A percentile compares a stretch with the other conserved stretches of the same genome.
These are phyloP conservation scores for Dichetophora obliterata DNA, from an alignment of 2,888 invertebrate genomes.

Conservation along the genomic window DNA sequence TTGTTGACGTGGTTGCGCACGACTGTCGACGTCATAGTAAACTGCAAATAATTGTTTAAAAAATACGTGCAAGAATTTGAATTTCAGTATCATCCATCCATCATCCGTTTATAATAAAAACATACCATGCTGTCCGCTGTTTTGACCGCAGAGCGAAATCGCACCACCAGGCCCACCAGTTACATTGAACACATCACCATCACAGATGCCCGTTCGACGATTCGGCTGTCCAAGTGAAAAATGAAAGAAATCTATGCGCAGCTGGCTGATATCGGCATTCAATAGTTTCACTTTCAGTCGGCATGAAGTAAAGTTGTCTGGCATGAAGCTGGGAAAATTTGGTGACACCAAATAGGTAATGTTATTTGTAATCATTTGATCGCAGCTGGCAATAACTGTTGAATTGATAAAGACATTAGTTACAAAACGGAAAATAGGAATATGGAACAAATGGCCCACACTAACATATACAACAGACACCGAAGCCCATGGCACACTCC, in stretches of 20 bases:
- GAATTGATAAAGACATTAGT: not conserved
- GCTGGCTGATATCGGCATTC: conserved; percentile 83
- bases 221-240: conserved; percentile 89
- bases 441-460: conserved; percentile 54
- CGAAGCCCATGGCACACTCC: conserved; percentile 85
- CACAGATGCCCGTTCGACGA: conserved; percentile 81
- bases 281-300: conserved; percentile 81
- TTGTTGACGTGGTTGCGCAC: conserved; percentile 57
- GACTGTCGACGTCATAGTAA: conserved; percentile 67
- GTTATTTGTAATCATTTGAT: conserved; percentile 80
- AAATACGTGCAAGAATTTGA: not conserved
- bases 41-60: conserved; percentile 52
- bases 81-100: not conserved
- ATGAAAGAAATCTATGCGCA: conserved; percentile 86
- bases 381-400: conserved; percentile 81
- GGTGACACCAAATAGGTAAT: conserved; percentile 87
- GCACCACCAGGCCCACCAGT: conserved; percentile 73
- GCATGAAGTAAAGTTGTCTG: conserved; percentile 76
- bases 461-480: conserved; percentile 89
- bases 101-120: conserved; percentile 44
- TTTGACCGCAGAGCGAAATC: conserved; percentile 82
- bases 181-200: conserved; percentile 79
- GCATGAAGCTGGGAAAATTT: conserved; percentile 83
- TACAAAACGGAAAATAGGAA: not conserved
- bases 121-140: conserved; percentile 87